Base-by-base conservation (phyloP, 92 coral and sea anemone genomes). In the Porites cylindrica region DNA sequence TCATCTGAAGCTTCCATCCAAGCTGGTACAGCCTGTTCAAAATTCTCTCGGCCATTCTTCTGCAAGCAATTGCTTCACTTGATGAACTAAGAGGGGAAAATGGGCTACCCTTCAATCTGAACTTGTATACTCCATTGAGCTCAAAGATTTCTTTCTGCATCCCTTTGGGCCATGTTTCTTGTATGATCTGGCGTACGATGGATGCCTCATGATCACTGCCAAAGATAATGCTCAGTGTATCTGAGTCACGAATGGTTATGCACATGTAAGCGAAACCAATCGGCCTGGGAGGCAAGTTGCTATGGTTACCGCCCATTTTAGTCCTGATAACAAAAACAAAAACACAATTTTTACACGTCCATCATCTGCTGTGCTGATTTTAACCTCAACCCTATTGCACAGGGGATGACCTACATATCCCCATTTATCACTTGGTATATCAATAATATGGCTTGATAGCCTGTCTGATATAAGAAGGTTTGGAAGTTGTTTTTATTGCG, bases 31-130 rank as follows among this genome's bases (percentile, higher is more conserved):
- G 85, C 60, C 84, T 88, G 81, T 89, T 83, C 8, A 93, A 76
- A 23, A 93, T 76, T 71, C 54, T 60, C 16, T 80, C 29, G 12
- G 87, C 78, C 91, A 93, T 70, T 66, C 86, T 79, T 54, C 91
- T 84, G 6, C 92, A 70, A 26, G 32, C 65, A 2, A 75, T 63
- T 26, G 93, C 88, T 13, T 53, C 62, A 1, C n/a, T 71, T 7
- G 82, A 65, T 10, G 82, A 11, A 24, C 67, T 1, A 8, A 61
- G 88, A 51, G 32, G 32, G 0, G 6, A 29, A 66, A 93, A 93
- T 59, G 94, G 96, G 47, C 29, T 59, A 7, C 94, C 94, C 20
- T 64, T 72, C 24, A 93, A 85, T 67, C 85, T 91, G 85, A 88
- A 88, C 17, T 88, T 51, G 85, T 88, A 77, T 5, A 90, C 95